phyloP scores from a whole-genome alignment of 2,797 vertebrate species.

The Malacoraja senta region DNA sequence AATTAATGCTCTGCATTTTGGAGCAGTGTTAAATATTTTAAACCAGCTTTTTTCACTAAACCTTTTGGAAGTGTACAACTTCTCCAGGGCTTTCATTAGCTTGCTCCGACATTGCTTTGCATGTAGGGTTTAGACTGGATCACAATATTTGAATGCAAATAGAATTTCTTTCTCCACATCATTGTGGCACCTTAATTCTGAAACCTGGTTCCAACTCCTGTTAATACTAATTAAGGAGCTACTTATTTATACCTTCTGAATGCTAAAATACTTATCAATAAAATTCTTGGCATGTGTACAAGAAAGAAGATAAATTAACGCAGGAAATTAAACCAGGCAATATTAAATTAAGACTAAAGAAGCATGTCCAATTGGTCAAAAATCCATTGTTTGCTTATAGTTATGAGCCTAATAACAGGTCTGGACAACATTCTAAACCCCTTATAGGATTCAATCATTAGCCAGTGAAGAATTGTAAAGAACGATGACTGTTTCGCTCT shows the following conservation, averaged over 20 bases:
- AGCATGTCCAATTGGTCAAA: not conserved
- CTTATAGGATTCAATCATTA: not conserved
- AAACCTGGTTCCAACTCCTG: not conserved
- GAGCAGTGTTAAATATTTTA: conserved; percentile 35
- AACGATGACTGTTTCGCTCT: too few relatives aligned
- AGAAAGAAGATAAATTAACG: not conserved
- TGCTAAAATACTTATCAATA: not conserved
- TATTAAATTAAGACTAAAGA: not conserved
- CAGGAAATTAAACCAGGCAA: not conserved
- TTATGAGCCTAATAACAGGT: not conserved
- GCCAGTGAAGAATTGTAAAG: too few relatives aligned
- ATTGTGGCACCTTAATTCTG: conserved; percentile 8
- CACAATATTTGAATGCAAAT: conserved; percentile 30
- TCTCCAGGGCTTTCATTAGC: conserved; percentile 29
- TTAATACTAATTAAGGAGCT: not conserved
- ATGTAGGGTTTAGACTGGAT: not conserved
- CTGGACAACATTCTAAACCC: not conserved
- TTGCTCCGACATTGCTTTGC: not conserved
- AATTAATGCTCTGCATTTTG: conserved; percentile 9
- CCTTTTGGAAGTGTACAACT: not conserved
- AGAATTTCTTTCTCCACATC: not conserved
- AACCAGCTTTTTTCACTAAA: conserved; percentile 26
- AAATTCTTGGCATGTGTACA: not conserved
- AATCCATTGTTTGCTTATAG: not conserved
- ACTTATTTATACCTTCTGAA: not conserved